Evolutionary conservation across 1,140 invertebrate genomes (phyloP).

Genomic region (Oreohelix idahoensis): DNA sequence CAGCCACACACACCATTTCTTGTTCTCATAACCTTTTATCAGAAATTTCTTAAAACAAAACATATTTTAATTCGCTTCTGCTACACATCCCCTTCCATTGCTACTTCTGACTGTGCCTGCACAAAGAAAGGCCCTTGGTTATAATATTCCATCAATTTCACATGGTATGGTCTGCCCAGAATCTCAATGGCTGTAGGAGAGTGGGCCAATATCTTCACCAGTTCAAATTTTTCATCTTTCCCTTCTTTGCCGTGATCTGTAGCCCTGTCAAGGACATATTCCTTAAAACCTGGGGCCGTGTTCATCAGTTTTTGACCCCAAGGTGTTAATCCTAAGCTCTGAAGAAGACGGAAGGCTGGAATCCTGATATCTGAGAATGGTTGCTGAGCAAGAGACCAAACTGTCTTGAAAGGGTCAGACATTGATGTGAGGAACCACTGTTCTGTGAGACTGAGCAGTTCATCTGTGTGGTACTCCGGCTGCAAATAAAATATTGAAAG

Average conservation of each 20-base stretch:
- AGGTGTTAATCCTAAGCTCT: conserved; percentile 74
- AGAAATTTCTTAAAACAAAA: no score
- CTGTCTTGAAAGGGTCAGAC: conserved; percentile 75
- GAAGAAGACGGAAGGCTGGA: conserved; percentile 75
- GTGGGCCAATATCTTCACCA: conserved; percentile 79
- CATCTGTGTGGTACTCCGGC: conserved; percentile 69
- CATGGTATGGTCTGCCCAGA: conserved; percentile 79
- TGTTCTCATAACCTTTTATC: no score
- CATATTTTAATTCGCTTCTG: not conserved
- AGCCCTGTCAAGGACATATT: conserved; percentile 83
- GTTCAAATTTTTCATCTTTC: conserved; percentile 81
- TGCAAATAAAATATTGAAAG: conserved; percentile 48
- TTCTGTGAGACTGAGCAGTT: conserved; percentile 75
- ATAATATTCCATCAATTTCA: conserved; percentile 79
- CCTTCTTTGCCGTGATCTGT: conserved; percentile 81
- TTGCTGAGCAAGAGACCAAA: conserved; percentile 77
- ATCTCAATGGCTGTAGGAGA: conserved; percentile 75
- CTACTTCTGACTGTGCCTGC: conserved; percentile 79
- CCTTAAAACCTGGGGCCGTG: conserved; percentile 79
- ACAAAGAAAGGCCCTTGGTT: conserved; percentile 83
- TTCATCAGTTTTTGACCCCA: conserved; percentile 81
- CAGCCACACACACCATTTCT: no score
- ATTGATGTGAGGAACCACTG: conserved; percentile 78
- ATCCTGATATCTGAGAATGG: conserved; percentile 79
- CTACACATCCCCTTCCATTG: conserved; percentile 63